Base-by-base conservation (phyloP, 2,888 invertebrate genomes). In the Luffia ferchaultella region DNA sequence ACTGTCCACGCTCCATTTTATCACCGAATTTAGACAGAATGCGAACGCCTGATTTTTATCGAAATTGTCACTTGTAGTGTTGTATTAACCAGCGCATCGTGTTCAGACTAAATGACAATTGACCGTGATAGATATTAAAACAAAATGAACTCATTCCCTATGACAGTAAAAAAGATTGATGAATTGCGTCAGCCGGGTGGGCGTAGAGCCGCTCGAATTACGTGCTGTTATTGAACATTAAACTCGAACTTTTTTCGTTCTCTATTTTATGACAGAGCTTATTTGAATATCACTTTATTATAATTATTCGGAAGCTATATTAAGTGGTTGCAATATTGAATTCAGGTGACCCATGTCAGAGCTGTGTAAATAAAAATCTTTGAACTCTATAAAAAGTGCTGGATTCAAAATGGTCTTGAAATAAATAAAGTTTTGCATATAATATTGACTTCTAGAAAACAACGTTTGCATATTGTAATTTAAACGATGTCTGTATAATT, bases 1-100 rank as follows among this genome's bases (percentile, higher is more conserved):
- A 60, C 50, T 61, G 69, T 54, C 71, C 76, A 55, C 67, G 72
- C 65, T 82, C 79, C 82, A 83, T 82, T 67, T 48, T 51, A 48
- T 30, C n/a, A n/a, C n/a, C n/a, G n/a, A n/a, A n/a, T n/a, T n/a
- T n/a, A n/a, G n/a, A n/a, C n/a, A n/a, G n/a, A n/a, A n/a, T n/a
- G n/a, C n/a, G n/a, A n/a, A n/a, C n/a, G n/a, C n/a, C n/a, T n/a
- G n/a, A n/a, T n/a, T n/a, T n/a, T n/a, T n/a, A n/a, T n/a, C n/a
- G n/a, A n/a, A n/a, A n/a, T n/a, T n/a, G n/a, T 30, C 30, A 12
- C 30, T 3, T 7, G 12, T 12, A 12, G 30, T 12, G 30, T 12
- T 30, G 30, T 12, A 30, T 30, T 3, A 30, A 30, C 30, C 5
- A 30, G 5, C 5, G 12, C 30, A 12, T 30, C 30, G 12, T 12